Evolutionary conservation across 2,888 invertebrate genomes (phyloP).

Genomic region (Ophion ellenae): DNA sequence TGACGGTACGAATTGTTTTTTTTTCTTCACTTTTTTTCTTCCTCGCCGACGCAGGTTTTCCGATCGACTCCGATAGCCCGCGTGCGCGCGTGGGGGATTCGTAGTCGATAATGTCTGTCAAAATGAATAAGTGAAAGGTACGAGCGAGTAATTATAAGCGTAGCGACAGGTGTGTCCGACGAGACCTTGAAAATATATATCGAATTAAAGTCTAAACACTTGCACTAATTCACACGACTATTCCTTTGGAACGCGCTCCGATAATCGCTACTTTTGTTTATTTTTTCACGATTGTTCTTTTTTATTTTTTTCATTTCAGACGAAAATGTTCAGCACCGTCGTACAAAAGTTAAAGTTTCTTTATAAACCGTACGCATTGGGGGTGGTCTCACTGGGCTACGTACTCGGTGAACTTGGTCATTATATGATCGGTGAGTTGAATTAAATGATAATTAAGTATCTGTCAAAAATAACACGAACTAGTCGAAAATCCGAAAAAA

Average conservation of each 20-base stretch:
- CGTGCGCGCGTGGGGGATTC: background rate
- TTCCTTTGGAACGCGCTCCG: background rate
- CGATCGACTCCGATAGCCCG: background rate
- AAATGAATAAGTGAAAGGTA: conserved; percentile 58
- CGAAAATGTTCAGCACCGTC: conserved; percentile 81
- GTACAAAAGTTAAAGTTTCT: conserved; percentile 87
- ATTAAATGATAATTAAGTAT: background rate
- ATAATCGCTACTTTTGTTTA: background rate
- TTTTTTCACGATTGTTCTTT: background rate
- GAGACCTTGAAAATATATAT: conserved; percentile 45
- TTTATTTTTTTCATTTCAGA: conserved; percentile 62
- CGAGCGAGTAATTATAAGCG: conserved; percentile 36
- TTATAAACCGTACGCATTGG: conserved; percentile 92
- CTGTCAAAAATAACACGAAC: too few species aligned
- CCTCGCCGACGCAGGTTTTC: background rate
- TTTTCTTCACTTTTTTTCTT: background rate
- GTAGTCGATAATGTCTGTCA: conserved; percentile 14
- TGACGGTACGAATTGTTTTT: conserved; percentile 40
- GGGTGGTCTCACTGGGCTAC: conserved; percentile 92
- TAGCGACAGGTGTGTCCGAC: conserved; percentile 26
- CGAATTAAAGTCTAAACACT: conserved; percentile 9
- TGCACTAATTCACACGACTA: background rate
- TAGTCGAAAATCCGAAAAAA: too few species aligned
- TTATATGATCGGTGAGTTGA: conserved; percentile 90
- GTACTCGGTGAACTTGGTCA: conserved; percentile 94